Base-by-base conservation (phyloP, 2,797 vertebrate species). In the Lutjanus campechanus region DNA sequence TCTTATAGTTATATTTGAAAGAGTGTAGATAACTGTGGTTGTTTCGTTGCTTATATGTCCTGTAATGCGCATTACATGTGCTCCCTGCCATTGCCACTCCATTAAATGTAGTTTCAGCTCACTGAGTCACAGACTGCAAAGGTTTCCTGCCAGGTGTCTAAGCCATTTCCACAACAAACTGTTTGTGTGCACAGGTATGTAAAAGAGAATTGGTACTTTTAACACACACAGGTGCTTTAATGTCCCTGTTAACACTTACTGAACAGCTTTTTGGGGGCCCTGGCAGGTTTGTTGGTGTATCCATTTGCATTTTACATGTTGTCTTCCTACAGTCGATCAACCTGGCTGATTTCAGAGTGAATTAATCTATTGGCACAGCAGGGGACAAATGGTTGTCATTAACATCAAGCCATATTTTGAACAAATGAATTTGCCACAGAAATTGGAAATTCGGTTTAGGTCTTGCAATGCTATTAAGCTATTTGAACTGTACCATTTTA, bases 291-390 rank as follows among this genome's bases (percentile, higher is more conserved):
- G 60, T 41, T 53, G 15, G 5, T 50, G 25, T 62, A 47, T 81
- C 58, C 36, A 76, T 85, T 84, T 77, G 64, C 73, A 55, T 87
- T 77, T 77, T 73, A 62, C 41, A 49, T 54, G 66, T 40, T 29
- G 55, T 68, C 53, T 60, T 55, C 55, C 51, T 70, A 54, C 66
- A 82, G 55, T 66, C 10, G 50, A 83, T 78, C 53, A 50, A 50
- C 40, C 25, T 70, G 69, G 11, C 61, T 76, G 65, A 69, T 87
- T 58, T 71, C 68, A 60, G 40, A 71, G 46, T 47, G 1, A 76
- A 65, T 66, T 76, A 62, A 89, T 83, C 62, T 83, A 50, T 76
- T 58, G 36, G 11, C 79, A 67, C 83, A 90, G 84, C 73, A 51
- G 76, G 86, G 29, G 9, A 71, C 22, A 77, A 74, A 75, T 13